Conservation (phyloP, 2,113 vertebrate genomes). For the Lethenteron camtschaticum region DNA sequence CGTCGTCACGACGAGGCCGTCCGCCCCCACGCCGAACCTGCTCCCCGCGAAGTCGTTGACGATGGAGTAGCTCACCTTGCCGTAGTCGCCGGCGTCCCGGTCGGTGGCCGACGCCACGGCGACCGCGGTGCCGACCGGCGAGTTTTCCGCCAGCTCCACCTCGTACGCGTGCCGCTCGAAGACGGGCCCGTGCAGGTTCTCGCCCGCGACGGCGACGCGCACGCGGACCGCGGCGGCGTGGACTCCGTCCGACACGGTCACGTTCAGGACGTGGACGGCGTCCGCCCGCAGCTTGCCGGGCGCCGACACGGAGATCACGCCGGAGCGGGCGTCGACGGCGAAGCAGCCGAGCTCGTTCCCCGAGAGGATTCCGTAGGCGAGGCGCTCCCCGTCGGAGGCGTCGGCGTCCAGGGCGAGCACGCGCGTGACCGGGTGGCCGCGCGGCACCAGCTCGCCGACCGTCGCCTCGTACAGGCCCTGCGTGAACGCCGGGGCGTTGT, state of each 20-base stretch:
- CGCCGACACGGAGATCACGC: slow-evolving; percentile 54
- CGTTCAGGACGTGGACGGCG: slow-evolving; percentile 57
- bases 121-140: slow-evolving; percentile 48
- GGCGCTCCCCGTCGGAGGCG: slow-evolving; percentile 47
- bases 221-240: slow-evolving; percentile 88
- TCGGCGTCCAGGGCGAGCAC: slow-evolving; percentile 83
- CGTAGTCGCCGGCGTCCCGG: slow-evolving; percentile 49
- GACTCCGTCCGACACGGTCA: slow-evolving; percentile 77
- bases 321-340: slow-evolving; percentile 49
- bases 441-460: slow-evolving; percentile 66
- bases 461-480: slow-evolving; percentile 83
- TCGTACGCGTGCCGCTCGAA: slow-evolving; percentile 58
- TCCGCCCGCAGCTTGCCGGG: slow-evolving; percentile 67
- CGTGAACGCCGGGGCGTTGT: slow-evolving; percentile 78
- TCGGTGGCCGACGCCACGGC: slow-evolving; percentile 57
- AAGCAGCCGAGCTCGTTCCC: slow-evolving; percentile 74
- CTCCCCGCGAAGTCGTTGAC: slow-evolving; percentile 65
- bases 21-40: slow-evolving; percentile 50
- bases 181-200: slow-evolving; percentile 59
- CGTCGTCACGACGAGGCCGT: slow-evolving; percentile 50
- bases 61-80: slow-evolving; percentile 50
- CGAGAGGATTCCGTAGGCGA: slow-evolving; percentile 72
- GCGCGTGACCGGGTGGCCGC: slow-evolving; percentile 77
- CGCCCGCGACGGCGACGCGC: slow-evolving; percentile 50
- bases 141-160: slow-evolving; percentile 60